These are phyloP conservation scores for Leucophenga varia DNA, from an alignment of 1,140 invertebrate genomes.

Conservation along the genomic window DNA sequence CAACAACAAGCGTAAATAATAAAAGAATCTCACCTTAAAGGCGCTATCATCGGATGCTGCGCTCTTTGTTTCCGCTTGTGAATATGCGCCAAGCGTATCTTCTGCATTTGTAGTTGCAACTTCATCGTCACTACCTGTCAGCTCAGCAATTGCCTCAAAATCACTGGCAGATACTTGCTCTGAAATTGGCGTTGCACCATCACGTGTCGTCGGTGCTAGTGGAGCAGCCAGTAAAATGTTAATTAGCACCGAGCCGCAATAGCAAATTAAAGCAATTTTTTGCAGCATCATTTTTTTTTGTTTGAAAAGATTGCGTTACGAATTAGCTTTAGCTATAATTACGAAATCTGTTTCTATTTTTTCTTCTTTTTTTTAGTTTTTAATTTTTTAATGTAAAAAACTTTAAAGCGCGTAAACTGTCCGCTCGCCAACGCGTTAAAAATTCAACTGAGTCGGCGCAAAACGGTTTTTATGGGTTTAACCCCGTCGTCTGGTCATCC, in stretches of 20 bases:
- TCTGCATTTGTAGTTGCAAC: conserved; percentile 11
- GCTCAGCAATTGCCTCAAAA: conserved; percentile 36
- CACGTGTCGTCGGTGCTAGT: conserved; percentile 30
- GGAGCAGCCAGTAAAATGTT: conserved; percentile 8
- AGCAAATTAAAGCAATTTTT: neutral
- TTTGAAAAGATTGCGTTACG: too few relatives aligned
- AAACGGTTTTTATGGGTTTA: conserved; percentile 31
- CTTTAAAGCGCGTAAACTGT: conserved; percentile 9
- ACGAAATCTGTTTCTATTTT: too few relatives aligned
- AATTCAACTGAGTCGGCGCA: conserved; percentile 38
- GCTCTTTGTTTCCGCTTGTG: conserved; percentile 17
- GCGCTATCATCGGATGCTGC: conserved; percentile 33
- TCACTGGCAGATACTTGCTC: conserved; percentile 34
- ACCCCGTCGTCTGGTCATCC: neutral
- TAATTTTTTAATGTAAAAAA: too few relatives aligned
- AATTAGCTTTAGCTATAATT: too few relatives aligned
- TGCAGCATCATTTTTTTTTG: neutral
- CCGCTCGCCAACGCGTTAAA: conserved; percentile 28
- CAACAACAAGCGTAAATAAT: neutral
- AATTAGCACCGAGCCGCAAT: conserved; percentile 2
- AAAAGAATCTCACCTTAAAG: conserved; percentile 35
- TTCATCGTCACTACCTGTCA: conserved; percentile 28
- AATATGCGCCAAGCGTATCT: too few relatives aligned
- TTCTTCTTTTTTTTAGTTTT: neutral
- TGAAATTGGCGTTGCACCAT: conserved; percentile 42